Evolutionary conservation across 37 sponge, comb jelly and placozoan species (phyloP), one percentile per base, ranked within the genome.

Genomic region (Halisarca cf. caerulea): DNA sequence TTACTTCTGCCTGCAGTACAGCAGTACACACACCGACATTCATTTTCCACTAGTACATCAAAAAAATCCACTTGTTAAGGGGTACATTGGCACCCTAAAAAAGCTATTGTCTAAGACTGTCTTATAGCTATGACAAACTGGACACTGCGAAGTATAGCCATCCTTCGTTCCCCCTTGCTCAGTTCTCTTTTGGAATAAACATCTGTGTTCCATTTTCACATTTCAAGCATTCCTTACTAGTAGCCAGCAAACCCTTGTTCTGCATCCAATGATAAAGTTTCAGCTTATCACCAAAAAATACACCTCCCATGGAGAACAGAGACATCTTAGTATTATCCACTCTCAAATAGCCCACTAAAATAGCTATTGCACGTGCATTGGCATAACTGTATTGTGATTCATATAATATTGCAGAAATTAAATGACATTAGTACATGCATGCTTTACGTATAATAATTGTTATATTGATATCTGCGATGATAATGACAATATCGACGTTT

Each of bases 21-120:
- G 77, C 77, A 1, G 77, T 74, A 44, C 77, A 74, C 77, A 74
- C 77, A 2, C 45, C 77, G 23, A 74, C 77, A 74, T 74, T 44
- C 77, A 74, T 39, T 1, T 44, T 74, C 77, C 77, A 74, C 45
- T 41, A 24, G 44, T 74, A 40, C 23, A 41, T 33, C 45, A 74
- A 44, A 37, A 74, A 74, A n/a, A 74, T 74, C 77, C 77, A 74
- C 77, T 41, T 74, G 44, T 74, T 74, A 21, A 74, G 45, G 18
- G 77, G 77, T 44, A 74, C 2, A n/a, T 41, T 74, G 3, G 77
- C 41, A 41, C 41, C 14, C 23, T 44, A 74, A 74, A 41, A 41
- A 74, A 74, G 25, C 45, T 74, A 39, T 44, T 44, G 21, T 42
- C 77, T 40, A 42, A 17, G 45, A 74, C 41, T 4, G 77, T 74